Conservation (phyloP, 1,140 invertebrate species). For the Drosophila micromelanica region DNA sequence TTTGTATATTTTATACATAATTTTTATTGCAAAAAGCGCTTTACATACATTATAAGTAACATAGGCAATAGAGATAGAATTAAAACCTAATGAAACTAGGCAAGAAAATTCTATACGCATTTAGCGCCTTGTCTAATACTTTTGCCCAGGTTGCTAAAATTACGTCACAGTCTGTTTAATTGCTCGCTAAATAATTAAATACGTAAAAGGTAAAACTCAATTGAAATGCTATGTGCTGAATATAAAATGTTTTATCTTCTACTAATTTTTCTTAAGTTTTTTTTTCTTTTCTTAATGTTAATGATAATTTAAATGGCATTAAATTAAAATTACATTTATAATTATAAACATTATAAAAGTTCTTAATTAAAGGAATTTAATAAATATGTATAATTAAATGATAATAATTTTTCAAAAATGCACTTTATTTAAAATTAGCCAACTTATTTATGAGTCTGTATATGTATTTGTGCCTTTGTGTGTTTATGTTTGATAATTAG, state of each 20-base stretch:
- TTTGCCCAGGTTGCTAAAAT: slow-evolving; percentile 50
- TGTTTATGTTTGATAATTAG: slow-evolving; percentile 36
- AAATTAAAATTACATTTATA: slow-evolving; percentile 36
- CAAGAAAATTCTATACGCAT: slow-evolving; percentile 66
- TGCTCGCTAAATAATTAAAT: slow-evolving; percentile 45
- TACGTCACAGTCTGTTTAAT: slow-evolving; percentile 60
- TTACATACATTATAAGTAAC: slow-evolving; percentile 77
- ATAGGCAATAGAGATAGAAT: slow-evolving; percentile 47
- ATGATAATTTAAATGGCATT: slow-evolving; percentile 32
- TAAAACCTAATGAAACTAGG: slow-evolving; percentile 68
- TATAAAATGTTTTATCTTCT: slow-evolving; percentile 21
- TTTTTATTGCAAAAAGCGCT: slow-evolving; percentile 85
- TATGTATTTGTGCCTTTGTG: slow-evolving; percentile 21
- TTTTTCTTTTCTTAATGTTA: slow-evolving; percentile 24
- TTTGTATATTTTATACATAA: slow-evolving; percentile 66
- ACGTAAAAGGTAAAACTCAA: slow-evolving; percentile 14
- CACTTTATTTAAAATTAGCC: slow-evolving; percentile 12
- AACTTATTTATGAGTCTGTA: slow-evolving; percentile 18
- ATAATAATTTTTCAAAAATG: slow-evolving; percentile 1
- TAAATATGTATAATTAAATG: slow-evolving; percentile 38
- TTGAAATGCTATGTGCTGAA: slow-evolving; percentile 19
- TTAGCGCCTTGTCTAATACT: slow-evolving; percentile 52
- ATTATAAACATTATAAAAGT: slow-evolving; percentile 45
- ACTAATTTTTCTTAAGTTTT: background rate
- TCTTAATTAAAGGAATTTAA: slow-evolving; percentile 24